Base-by-base conservation (phyloP, 2,888 invertebrate genomes). In the Patella ulyssiponensis region DNA sequence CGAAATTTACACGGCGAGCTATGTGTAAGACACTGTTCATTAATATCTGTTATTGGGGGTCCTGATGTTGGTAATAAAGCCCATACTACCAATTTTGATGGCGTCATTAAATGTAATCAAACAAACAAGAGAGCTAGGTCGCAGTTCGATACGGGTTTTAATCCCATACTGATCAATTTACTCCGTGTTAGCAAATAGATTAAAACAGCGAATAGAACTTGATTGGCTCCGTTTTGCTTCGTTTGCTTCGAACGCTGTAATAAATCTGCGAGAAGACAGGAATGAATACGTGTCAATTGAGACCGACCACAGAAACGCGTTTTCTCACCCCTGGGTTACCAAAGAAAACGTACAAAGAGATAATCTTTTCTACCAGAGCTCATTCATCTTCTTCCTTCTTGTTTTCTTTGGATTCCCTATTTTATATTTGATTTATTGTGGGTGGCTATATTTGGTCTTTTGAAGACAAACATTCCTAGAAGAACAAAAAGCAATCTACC, bases 111-210 rank as follows among this genome's bases (percentile, higher is more conserved):
- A 64, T 64, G 64, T 64, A 64, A 64, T 64, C 64, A 64, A 64
- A 64, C 64, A 64, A 23, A 14, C 64, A 23, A 14, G 64, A 23
- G 64, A 64, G 23, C 23, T 23, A 23, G 64, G 64, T 64, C 64
- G 64, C 64, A 64, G 64, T n/a, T 64, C 64, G 64, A 64, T 23
- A 64, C 64, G 64, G 64, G 64, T 64, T 64, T 64, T 64, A 64
- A 64, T 23, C 64, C 64, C 64, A 64, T 64, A 64, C 64, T 64
- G 64, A 64, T 64, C 64, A 64, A 64, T 64, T 64, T 64, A 23
- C 20, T 64, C 23, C 64, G 20, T 64, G 64, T 64, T 64, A 64
- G 64, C 64, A 64, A 64, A 64, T 64, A 64, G 64, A 64, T 64
- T 64, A 64, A 64, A 64, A 64, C 64, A 64, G 20, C 64, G 64